A percentile compares a stretch with the other conserved stretches of the same genome.
phyloP scores from a whole-genome alignment of 2,888 invertebrate genomes.

The Agrotis puta region DNA sequence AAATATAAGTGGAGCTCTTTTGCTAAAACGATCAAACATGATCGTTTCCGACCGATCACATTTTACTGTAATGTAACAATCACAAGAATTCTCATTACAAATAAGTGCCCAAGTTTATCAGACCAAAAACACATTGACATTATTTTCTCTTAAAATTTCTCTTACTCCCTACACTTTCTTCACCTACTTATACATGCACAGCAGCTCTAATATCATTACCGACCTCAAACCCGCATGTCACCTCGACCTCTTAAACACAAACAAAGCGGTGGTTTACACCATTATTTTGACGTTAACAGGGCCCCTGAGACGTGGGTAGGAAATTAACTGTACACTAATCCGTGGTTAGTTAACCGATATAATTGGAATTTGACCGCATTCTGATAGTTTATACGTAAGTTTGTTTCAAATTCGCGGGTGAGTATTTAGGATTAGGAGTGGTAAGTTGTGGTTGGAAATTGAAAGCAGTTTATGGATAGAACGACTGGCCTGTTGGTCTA shows the following conservation, averaged over 20 bases:
- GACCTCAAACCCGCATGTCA: slow-evolving; percentile 11
- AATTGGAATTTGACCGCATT: slow-evolving; percentile 53
- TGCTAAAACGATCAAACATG: no score
- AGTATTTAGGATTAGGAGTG: slow-evolving; percentile 2
- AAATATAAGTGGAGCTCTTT: no score
- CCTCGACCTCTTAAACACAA: slow-evolving; percentile 18
- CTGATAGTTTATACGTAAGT: slow-evolving; percentile 23
- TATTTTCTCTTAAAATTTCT: not conserved
- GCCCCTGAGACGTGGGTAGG: slow-evolving; percentile 19
- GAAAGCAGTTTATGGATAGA: not conserved
- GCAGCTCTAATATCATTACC: not conserved
- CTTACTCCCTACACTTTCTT: not conserved
- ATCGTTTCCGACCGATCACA: no score
- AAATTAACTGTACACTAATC: slow-evolving; percentile 49
- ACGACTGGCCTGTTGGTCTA: no score
- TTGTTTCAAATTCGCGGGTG: slow-evolving; percentile 18
- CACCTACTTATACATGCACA: not conserved
- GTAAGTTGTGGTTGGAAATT: not conserved
- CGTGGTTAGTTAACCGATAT: slow-evolving; percentile 43
- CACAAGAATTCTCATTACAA: no score
- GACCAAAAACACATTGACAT: not conserved
- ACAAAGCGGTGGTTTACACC: slow-evolving; percentile 19
- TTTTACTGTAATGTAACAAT: no score
- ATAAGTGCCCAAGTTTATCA: no score
- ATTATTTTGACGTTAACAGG: slow-evolving; percentile 33